phyloP scores from a whole-genome alignment of 1,140 invertebrate species.

The Bicyclus anynana region DNA sequence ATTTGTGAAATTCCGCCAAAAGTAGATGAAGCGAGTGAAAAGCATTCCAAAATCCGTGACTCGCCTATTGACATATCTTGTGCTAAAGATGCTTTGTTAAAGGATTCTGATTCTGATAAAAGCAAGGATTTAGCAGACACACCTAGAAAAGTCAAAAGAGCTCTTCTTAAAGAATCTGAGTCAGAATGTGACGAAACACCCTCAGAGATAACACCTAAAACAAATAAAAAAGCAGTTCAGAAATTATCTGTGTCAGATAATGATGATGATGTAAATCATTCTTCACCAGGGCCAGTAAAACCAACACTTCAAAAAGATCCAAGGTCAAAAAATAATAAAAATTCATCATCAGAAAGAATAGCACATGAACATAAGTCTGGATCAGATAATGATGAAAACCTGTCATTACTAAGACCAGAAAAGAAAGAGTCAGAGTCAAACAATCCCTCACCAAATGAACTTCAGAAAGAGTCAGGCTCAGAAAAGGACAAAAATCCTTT shows the following conservation, averaged over 20 bases:
- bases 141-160: constrained; percentile 30
- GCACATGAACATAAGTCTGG: too few species aligned
- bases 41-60: constrained; percentile 2
- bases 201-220: too few species aligned
- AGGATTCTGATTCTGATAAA: constrained; percentile 40
- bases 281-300: not conserved
- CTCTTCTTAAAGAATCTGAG: constrained; percentile 40
- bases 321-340: too few species aligned
- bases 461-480: not conserved
- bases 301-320: too few species aligned
- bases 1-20: constrained; percentile 31
- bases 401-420: too few species aligned
- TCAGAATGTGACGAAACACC: too few species aligned
- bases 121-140: constrained; percentile 16
- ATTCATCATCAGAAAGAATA: too few species aligned
- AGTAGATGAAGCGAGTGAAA: constrained; percentile 11
- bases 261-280: constrained; percentile 1
- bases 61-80: constrained; percentile 16
- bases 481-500: not conserved
- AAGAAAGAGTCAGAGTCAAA: too few species aligned
- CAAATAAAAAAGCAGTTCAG: constrained; percentile 34
- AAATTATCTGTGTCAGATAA: constrained; percentile 41
- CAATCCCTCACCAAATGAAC: not conserved
- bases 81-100: constrained; percentile 35
- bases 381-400: too few species aligned